These are phyloP conservation scores for Tenrec ecaudatus DNA, from an alignment of 2,113 vertebrate species.

Conservation along the genomic window DNA sequence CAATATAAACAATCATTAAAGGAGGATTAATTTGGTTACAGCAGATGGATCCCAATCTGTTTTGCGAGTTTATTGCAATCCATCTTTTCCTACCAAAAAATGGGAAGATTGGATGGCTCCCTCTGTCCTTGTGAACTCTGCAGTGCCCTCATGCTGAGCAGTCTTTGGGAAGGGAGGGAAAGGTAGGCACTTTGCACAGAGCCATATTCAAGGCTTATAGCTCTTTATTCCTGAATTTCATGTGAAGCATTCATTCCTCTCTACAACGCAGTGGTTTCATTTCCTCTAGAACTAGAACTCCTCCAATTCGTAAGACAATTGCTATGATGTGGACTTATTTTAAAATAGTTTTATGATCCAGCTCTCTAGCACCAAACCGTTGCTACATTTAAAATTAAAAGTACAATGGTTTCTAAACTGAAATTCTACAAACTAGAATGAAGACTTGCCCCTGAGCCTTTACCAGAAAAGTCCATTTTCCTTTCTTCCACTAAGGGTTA, in stretches of 20 bases:
- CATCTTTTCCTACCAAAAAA: constrained; percentile 67
- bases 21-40: constrained; percentile 75
- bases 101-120: constrained; percentile 28
- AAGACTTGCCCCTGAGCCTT: not conserved
- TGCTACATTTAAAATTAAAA: not conserved
- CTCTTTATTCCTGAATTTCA: not conserved
- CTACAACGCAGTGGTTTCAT: constrained; percentile 27
- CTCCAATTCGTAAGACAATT: constrained; percentile 25
- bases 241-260: not conserved
- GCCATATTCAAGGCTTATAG: not conserved
- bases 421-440: constrained; percentile 14
- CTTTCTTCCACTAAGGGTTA: not conserved
- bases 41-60: constrained; percentile 82
- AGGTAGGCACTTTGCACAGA: not conserved
- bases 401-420: constrained; percentile 17
- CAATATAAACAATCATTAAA: constrained; percentile 80
- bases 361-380: constrained; percentile 20
- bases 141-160: not conserved
- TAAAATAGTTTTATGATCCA: constrained; percentile 24
- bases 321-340: not conserved
- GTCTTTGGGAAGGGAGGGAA: not conserved
- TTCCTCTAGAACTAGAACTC: not conserved
- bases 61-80: constrained; percentile 70
- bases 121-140: constrained; percentile 45
- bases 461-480: constrained; percentile 3